Evolutionary conservation across 2,797 vertebrate species (phyloP).

Genomic region (Balearica regulorum): DNA sequence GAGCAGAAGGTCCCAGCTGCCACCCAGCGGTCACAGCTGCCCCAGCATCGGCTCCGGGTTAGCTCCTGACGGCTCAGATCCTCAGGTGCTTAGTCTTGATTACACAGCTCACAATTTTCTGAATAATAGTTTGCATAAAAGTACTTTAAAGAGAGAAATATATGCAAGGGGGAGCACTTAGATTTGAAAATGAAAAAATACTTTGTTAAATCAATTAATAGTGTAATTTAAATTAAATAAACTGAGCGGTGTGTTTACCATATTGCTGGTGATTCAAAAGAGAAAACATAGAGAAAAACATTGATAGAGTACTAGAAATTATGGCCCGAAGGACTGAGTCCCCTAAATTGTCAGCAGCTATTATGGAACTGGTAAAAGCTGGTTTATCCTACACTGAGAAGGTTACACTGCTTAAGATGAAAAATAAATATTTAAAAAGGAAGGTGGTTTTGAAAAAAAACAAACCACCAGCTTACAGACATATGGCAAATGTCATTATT

Average conservation of each 20-base stretch:
- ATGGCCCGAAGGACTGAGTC: background rate
- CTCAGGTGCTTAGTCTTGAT: rapidly evolving
- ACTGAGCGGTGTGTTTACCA: background rate
- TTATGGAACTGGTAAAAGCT: background rate
- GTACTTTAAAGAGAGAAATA: background rate
- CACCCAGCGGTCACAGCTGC: background rate
- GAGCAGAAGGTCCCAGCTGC: background rate
- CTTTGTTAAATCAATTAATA: background rate
- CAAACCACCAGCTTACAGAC: background rate
- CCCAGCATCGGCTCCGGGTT: background rate
- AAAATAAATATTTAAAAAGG: background rate
- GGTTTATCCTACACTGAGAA: background rate
- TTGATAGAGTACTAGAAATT: background rate
- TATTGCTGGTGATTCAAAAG: background rate
- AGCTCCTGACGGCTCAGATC: rapidly evolving
- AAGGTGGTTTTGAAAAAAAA: background rate
- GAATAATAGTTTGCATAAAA: background rate
- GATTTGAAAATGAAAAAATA: background rate
- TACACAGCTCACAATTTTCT: rapidly evolving
- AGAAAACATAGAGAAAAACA: background rate
- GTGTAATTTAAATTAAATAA: background rate
- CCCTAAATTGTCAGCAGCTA: background rate
- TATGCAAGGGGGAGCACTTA: background rate
- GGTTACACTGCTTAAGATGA: background rate
- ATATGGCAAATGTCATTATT: background rate